Conservation (phyloP, 2,797 vertebrate species). For the Steatocranus sp. region DNA sequence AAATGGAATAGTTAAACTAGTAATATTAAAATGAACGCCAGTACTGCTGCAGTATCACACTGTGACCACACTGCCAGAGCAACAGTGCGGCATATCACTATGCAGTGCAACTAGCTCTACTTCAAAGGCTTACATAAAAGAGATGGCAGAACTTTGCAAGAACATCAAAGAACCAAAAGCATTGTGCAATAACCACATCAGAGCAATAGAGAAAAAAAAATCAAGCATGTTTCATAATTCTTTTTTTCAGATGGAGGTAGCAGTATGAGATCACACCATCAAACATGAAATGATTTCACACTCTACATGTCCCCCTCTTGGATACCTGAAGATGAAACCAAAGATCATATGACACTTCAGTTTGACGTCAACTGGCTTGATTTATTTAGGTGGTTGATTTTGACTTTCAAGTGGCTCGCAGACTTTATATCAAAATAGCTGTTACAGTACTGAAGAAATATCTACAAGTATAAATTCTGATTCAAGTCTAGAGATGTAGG, state of each 20-base stretch:
- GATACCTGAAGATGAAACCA: not conserved
- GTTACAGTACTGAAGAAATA: not conserved
- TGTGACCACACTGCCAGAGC: constrained; percentile 53
- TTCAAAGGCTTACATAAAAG: constrained; percentile 66
- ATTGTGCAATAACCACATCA: constrained; percentile 63
- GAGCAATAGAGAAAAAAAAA: constrained; percentile 11
- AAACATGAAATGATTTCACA: constrained; percentile 1
- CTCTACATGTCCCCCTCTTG: not conserved
- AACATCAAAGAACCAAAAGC: constrained; percentile 63
- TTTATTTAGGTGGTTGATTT: not conserved
- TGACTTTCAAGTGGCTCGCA: not conserved
- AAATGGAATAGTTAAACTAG: constrained; percentile 53
- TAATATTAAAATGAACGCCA: constrained; percentile 28
- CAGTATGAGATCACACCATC: not conserved
- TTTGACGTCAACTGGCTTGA: not conserved
- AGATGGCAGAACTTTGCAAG: constrained; percentile 52
- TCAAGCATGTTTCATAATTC: constrained; percentile 25
- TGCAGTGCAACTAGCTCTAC: constrained; percentile 37
- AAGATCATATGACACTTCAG: not conserved
- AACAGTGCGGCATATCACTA: constrained; percentile 17
- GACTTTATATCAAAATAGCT: not conserved
- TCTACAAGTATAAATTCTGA: not conserved
- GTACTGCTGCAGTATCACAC: constrained; percentile 42
- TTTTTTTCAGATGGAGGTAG: not conserved
- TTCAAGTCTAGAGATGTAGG: not conserved